These are phyloP conservation scores for Sympetrum striolatum DNA, from an alignment of 2,888 invertebrate species.

Conservation along the genomic window DNA sequence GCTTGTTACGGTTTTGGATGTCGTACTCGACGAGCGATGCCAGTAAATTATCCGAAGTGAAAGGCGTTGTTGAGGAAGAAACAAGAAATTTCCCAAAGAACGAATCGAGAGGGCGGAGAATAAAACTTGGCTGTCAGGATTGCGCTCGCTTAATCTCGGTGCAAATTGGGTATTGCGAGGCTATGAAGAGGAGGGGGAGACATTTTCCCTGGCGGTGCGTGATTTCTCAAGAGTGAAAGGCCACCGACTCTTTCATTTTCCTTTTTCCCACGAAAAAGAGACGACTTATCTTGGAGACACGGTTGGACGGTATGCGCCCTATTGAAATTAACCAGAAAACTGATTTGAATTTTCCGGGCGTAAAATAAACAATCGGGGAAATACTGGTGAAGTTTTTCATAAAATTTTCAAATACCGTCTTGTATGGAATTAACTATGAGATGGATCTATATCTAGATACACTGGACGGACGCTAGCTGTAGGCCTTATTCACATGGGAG, in stretches of 20 bases:
- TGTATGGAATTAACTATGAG: too few relatives aligned
- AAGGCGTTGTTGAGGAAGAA: neutral
- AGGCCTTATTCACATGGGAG: too few relatives aligned
- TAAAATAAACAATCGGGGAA: neutral
- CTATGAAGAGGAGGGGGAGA: neutral
- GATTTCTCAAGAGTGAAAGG: neutral
- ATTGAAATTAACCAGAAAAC: neutral
- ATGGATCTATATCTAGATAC: too few relatives aligned
- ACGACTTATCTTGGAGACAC: neutral
- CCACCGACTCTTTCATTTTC: neutral
- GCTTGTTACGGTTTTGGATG: too few relatives aligned
- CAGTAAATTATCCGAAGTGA: too few relatives aligned
- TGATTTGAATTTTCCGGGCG: neutral
- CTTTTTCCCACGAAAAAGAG: neutral
- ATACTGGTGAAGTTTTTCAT: too few relatives aligned
- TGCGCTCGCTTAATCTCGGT: neutral
- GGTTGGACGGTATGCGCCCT: neutral
- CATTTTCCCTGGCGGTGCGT: neutral
- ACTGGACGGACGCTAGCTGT: too few relatives aligned
- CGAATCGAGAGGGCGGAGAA: neutral
- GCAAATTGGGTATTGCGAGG: neutral
- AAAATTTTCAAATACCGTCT: too few relatives aligned
- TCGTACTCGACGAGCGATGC: too few relatives aligned
- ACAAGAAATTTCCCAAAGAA: neutral
- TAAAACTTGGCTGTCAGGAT: neutral